Evolutionary conservation across 2,797 vertebrate species (phyloP).

Genomic region (Emydoidea blandingii): DNA sequence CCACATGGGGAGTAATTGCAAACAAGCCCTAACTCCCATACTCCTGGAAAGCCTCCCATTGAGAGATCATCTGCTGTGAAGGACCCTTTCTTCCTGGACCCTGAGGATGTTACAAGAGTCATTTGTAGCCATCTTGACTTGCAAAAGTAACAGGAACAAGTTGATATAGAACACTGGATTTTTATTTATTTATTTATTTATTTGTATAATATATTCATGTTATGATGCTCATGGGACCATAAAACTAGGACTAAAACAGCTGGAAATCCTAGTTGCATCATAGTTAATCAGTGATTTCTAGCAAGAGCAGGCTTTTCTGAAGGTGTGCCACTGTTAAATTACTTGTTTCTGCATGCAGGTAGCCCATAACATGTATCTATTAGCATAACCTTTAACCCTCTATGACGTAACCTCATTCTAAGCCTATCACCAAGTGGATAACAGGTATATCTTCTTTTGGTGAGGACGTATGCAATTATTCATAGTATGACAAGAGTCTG

Average conservation of each 20-base stretch:
- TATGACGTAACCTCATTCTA: not conserved
- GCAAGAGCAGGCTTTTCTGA: not conserved
- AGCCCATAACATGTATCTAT: conserved; percentile 12
- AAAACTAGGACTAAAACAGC: not conserved
- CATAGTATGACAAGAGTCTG: not conserved
- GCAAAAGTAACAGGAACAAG: conserved; percentile 18
- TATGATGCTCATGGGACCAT: not conserved
- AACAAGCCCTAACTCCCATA: not conserved
- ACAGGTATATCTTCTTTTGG: conserved; percentile 18
- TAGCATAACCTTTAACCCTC: conserved; percentile 16
- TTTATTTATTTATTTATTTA: not conserved
- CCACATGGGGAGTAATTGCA: not conserved
- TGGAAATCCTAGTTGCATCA: not conserved
- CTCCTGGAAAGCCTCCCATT: not conserved
- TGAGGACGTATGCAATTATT: not conserved
- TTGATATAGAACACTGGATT: not conserved
- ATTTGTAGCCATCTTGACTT: not conserved
- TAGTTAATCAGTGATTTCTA: not conserved
- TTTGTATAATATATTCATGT: not conserved
- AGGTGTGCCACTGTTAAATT: conserved; percentile 22
- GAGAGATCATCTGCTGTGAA: not conserved
- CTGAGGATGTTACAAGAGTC: not conserved
- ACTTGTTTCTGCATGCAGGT: conserved; percentile 22
- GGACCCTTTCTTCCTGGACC: not conserved
- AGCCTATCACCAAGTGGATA: not conserved